Conservation (phyloP, 2,113 vertebrate species). For the Pedionomus torquatus region DNA sequence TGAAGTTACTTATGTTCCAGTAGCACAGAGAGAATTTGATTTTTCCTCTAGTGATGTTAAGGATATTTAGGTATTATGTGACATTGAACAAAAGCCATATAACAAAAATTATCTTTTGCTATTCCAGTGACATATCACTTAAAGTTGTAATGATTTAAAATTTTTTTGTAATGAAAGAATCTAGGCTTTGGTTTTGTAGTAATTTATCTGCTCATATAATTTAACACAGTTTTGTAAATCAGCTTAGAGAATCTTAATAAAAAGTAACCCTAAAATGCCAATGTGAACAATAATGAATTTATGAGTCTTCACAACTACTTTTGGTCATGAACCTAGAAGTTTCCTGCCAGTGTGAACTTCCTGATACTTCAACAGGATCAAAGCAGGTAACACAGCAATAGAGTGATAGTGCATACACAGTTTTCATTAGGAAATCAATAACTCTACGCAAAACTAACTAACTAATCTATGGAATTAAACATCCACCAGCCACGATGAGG, state of each 20-base stretch:
- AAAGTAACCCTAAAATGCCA: neutral
- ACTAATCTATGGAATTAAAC: constrained; percentile 45
- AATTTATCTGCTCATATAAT: neutral
- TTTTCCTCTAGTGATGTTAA: neutral
- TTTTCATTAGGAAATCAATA: neutral
- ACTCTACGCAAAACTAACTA: too few species aligned
- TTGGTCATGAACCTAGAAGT: neutral
- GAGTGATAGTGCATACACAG: neutral
- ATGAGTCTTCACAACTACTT: neutral
- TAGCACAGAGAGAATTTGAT: neutral
- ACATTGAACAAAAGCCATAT: neutral
- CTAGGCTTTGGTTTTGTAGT: too few species aligned
- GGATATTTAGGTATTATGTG: neutral
- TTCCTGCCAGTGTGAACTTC: neutral
- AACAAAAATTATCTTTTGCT: neutral
- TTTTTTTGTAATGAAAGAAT: too few species aligned
- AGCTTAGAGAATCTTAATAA: neutral
- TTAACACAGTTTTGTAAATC: neutral
- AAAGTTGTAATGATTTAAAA: neutral
- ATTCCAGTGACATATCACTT: neutral
- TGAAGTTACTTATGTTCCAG: neutral
- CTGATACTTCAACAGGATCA: neutral
- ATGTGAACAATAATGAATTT: neutral
- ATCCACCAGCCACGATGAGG: neutral
- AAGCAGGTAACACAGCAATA: neutral